phyloP scores from a whole-genome alignment of 30 jellyfish, hydroid and myxozoan genomes.

The Mastigias papua region DNA sequence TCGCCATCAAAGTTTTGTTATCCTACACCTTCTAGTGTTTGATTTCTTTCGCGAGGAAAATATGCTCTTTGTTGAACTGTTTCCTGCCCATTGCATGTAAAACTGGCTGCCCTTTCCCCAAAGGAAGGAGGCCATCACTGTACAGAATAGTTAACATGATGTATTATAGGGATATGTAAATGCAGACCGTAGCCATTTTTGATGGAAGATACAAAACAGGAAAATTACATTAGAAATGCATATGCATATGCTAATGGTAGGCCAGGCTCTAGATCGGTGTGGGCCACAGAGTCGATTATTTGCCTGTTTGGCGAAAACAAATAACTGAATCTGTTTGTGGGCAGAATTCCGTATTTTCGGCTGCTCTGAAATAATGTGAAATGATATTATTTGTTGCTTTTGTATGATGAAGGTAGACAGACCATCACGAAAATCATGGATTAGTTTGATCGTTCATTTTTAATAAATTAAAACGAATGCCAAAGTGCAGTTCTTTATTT shows the following conservation, averaged over 20 bases:
- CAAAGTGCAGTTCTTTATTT: too few species aligned
- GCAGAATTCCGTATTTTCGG: too few species aligned
- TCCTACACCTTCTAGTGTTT: not conserved
- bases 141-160: conserved; percentile 19
- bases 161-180: not conserved
- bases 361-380: too few species aligned
- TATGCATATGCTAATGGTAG: not conserved
- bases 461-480: too few species aligned
- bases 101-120: conserved; percentile 20
- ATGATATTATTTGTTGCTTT: too few species aligned
- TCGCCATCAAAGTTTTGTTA: not conserved
- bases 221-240: not conserved
- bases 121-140: conserved; percentile 55
- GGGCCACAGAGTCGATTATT: not conserved
- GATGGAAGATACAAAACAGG: not conserved
- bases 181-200: not conserved
- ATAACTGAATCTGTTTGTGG: too few species aligned
- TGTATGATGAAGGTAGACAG: not conserved
- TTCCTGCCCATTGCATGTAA: conserved; percentile 37
- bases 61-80: not conserved
- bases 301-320: not conserved
- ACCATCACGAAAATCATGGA: not conserved
- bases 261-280: not conserved
- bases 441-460: too few species aligned
- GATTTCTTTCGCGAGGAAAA: not conserved